Base-by-base conservation (phyloP, 2,113 vertebrate genomes). In the Alexandromys fortis region DNA sequence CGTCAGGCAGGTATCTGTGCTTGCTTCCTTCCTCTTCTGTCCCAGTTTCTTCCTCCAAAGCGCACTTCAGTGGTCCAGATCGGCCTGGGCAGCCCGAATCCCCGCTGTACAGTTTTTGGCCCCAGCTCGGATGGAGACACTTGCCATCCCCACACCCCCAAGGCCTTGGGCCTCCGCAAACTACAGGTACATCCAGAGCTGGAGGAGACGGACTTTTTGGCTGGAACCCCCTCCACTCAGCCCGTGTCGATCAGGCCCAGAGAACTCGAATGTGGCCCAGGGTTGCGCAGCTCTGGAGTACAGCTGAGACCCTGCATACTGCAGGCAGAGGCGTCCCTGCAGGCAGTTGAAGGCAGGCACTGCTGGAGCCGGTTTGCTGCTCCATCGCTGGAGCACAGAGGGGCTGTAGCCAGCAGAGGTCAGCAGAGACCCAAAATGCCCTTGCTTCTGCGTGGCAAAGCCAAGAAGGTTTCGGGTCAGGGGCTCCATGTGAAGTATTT, bases 331-430 rank as follows among this genome's bases (percentile, higher is more conserved):
- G n/a, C 0, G 8, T 7, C 28, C 30, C 26, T 63, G 14, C 24
- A 26, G 58, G 63, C 42, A 10, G 16, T 7, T 17, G 55, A 19
- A 19, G 82, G 24, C 58, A 2, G 16, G 8, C 1, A 42, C 21
- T 67, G 45, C 45, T 26, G 47, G 47, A 52, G 0, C 58, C 19
- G 0, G 2, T 21, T 58, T 58, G 58, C 19, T 58, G 19, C 58
- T 58, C 58, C 58, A 9, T 8, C 24, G 21, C 33, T 30, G 8
- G 45, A 45, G 12, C 6, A 9, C 17, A 1, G 35, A 4, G 0
- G 7, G 19, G 11, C 72, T 63, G 7, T 33, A 9, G 35, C 96
- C 94, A 73, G 73, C 86, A 96, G 95, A 82, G 93, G 96, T 55
- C 96, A 95, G 91, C 86, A 97, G 91, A 97, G 87, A 75, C 47